A percentile compares a stretch with the other conserved stretches of the same genome.
These are phyloP conservation scores for Catocala nupta DNA, from an alignment of 2,888 invertebrate genomes.

Conservation along the genomic window DNA sequence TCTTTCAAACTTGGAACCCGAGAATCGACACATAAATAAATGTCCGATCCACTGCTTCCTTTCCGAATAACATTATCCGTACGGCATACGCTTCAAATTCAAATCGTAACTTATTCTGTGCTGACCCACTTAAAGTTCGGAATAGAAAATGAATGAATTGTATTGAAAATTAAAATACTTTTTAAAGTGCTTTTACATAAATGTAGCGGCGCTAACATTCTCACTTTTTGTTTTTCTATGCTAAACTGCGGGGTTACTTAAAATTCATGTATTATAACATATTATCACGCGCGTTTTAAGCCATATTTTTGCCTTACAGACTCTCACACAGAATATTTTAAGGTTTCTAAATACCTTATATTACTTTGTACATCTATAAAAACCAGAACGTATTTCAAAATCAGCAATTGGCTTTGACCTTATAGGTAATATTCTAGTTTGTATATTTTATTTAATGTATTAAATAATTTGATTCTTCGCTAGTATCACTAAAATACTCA, in stretches of 20 bases:
- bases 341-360: no score
- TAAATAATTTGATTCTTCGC: no score
- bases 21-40: conserved; percentile 39
- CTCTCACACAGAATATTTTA: no score
- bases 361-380: no score
- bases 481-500: no score
- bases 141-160: conserved; percentile 52
- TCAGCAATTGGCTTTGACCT: no score
- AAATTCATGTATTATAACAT: neutral
- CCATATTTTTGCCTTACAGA: no score
- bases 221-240: conserved; percentile 26
- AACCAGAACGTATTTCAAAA: no score
- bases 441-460: no score
- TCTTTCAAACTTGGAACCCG: conserved; percentile 18
- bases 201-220: conserved; percentile 15
- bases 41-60: conserved; percentile 35
- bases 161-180: conserved; percentile 57
- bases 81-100: conserved; percentile 52
- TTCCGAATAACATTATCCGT: conserved; percentile 48
- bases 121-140: conserved; percentile 50
- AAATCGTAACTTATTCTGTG: conserved; percentile 49
- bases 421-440: no score
- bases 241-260: conserved; percentile 5
- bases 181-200: conserved; percentile 34
- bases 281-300: neutral